A percentile compares a stretch with the other conserved stretches of the same genome.
These are phyloP conservation scores for Suncus etruscus DNA, from an alignment of 2,113 vertebrate species.

Conservation along the genomic window DNA sequence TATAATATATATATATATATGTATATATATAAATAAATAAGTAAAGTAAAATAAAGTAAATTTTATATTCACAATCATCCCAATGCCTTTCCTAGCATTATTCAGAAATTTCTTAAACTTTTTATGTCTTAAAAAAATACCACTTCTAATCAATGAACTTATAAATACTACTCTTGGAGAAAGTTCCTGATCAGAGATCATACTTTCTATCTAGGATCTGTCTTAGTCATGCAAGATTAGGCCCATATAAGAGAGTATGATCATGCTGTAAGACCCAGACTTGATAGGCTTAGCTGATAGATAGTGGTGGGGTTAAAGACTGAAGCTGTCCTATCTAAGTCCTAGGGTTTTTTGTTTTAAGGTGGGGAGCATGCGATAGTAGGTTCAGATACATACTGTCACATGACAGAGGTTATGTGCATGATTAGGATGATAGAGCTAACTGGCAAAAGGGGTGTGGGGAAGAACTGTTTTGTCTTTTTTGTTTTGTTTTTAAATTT, in stretches of 20 bases:
- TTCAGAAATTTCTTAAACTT: constrained; percentile 2
- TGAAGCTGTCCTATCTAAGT: neutral
- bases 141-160: neutral
- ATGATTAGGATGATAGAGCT: neutral
- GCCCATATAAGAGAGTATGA: neutral
- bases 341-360: neutral
- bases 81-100: neutral
- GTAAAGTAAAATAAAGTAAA: neutral
- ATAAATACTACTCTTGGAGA: neutral
- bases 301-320: neutral
- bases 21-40: too few relatives aligned
- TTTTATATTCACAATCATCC: neutral
- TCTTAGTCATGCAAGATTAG: neutral
- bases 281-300: neutral
- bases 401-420: neutral
- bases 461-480: neutral
- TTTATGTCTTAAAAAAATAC: neutral
- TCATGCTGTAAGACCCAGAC: neutral
- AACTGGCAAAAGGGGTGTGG: neutral
- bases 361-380: neutral
- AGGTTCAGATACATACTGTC: neutral
- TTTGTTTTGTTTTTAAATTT: neutral
- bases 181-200: neutral
- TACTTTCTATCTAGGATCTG: neutral
- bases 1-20: too few relatives aligned